These are phyloP conservation scores for Brachirus orientalis DNA, from an alignment of 2,113 vertebrate genomes.

Conservation along the genomic window DNA sequence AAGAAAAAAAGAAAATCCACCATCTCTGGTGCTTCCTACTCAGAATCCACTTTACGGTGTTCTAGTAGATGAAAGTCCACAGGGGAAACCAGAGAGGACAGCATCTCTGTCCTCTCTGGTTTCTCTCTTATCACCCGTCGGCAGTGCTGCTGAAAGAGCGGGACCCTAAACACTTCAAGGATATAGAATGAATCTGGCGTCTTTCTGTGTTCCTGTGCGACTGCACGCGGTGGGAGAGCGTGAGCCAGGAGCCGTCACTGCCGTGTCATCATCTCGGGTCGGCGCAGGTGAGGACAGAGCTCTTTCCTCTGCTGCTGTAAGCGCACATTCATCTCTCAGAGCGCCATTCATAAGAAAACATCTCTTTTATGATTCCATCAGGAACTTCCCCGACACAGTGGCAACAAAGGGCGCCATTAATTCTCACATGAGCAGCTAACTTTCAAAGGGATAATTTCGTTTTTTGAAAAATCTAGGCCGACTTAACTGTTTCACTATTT, in stretches of 20 bases:
- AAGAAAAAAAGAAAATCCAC: not conserved
- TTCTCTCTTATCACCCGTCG: constrained; percentile 61
- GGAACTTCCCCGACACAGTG: constrained; percentile 65
- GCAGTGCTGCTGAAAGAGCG: constrained; percentile 55
- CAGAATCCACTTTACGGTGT: constrained; percentile 4
- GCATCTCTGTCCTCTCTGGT: constrained; percentile 38
- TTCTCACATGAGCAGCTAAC: constrained; percentile 53
- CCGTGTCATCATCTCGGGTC: constrained; percentile 53
- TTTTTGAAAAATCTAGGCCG: no score
- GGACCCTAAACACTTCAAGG: constrained; percentile 58
- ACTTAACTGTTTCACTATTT: no score
- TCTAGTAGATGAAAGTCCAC: constrained; percentile 44
- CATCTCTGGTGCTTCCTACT: not conserved
- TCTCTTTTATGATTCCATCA: constrained; percentile 81
- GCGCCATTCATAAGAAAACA: no score
- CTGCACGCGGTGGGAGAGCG: constrained; percentile 47
- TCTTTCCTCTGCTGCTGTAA: constrained; percentile 66
- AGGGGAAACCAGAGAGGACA: constrained; percentile 49
- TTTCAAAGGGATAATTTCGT: no score
- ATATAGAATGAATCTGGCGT: constrained; percentile 58
- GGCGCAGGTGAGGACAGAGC: constrained; percentile 59
- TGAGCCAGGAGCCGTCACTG: constrained; percentile 31
- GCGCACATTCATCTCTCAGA: constrained; percentile 73
- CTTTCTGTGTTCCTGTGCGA: constrained; percentile 32
- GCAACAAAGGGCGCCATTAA: constrained; percentile 75